Evolutionary conservation across 2,888 invertebrate genomes (phyloP), one percentile per base, ranked within the genome.

Genomic region (Cantharis flavilabris): DNA sequence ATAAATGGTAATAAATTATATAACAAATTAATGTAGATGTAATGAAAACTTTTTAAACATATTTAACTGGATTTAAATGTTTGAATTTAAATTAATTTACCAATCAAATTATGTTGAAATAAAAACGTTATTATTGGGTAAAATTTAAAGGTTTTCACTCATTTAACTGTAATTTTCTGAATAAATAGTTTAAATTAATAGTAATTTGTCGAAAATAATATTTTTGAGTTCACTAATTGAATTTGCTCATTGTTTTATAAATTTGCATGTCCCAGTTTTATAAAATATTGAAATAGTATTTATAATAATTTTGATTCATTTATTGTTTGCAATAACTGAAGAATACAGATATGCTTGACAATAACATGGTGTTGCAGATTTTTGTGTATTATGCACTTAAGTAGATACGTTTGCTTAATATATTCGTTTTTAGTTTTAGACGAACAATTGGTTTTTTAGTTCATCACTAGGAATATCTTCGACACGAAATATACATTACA

Each of bases 401-500:
- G 26, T 26, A 26, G 26, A n/a, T n/a, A 49, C n/a, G 33, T 49
- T 49, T n/a, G 49, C 49, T 49, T 49, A 49, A 49, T 49, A n/a
- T 49, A 49, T 49, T 49, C n/a, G n/a, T 5, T 4, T 49, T 7
- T 7, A 11, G 20, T n/a, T n/a, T 49, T n/a, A 49, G 7, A 7
- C n/a, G n/a, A 49, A 49, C 49, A 49, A 49, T 49, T 49, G 49
- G 1, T 49, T n/a, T 49, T 49, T 49, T 49, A 49, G n/a, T n/a
- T 67, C 13, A 67, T 67, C 26, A 62, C 9, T n/a, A 23, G 11
- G 16, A 33, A 20, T 70, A 70, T 70, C 49, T 62, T 71, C 11
- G 3, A 71, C 71, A 71, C 9, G 71, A 49, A 71, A 23, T 71
- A 16, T 23, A 11, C 62, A 71, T 71, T 71, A 71, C 62, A 9